Evolutionary conservation across 2,113 vertebrate species (phyloP), one percentile per base, ranked within the genome.

Genomic region (Oryzias melastigma): DNA sequence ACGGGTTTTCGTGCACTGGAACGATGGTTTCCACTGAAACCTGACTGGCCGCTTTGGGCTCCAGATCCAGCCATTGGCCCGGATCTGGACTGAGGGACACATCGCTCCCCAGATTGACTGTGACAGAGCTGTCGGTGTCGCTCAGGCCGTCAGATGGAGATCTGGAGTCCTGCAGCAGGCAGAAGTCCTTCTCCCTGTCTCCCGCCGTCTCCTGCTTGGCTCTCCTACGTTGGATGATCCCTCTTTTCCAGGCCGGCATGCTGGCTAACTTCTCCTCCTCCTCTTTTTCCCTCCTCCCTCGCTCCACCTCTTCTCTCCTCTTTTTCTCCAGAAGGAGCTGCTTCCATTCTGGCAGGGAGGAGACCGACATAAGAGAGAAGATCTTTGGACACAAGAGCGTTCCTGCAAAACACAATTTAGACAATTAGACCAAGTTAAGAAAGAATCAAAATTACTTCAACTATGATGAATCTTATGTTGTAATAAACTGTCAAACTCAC

Each of bases 181-280:
- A 55, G 14, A 65, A 6, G 0, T 87, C 71, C 70, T 62, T 82
- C 35, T 87, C 80, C 55, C 66, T 80, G 80, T 81, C 90, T 71
- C 48, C 87, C 29, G 20, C 68, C 8, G 62, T 77, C 12, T 93
- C 92, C 48, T 91, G 91, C 74, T 93, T 95, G 0, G 91, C 93
- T 15, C 91, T 88, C 25, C 94, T 90, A 15, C 94, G 74, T 62
- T 95, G 94, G 68, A 96, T 92, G 58, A 96, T 92, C 13, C 92
- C 94, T 49, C 93, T 85, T 60, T 96, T 95, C 95, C 95, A 96
- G 25, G 92, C 93, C 0, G 95, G 94, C 92, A 95, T 93, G 82
- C 85, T 93, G 59, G 93, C 91, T 18, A 94, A 87, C 57, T 93
- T 92, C 24, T 93, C 87, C 73, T 91, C 87, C 59, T 95, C 92